Evolutionary conservation across 1,140 invertebrate species (phyloP).

Genomic region (Caerostris extrusa): DNA sequence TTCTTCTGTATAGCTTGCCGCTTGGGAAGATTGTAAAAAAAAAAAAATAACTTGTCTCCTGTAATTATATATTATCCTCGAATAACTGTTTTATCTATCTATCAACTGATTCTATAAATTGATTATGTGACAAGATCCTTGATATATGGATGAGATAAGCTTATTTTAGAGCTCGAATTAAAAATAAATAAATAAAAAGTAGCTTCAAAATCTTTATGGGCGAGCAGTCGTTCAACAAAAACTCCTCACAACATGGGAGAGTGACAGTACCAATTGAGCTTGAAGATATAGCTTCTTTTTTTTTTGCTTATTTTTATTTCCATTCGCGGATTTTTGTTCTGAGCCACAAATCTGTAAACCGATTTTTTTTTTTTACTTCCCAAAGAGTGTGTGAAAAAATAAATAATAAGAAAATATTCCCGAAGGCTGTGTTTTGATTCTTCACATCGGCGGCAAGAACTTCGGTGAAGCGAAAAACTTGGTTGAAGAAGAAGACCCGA

Average conservation of each 20-base stretch:
- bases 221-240: not conserved
- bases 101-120: not conserved
- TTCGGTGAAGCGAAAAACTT: slow-evolving; percentile 22
- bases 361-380: not conserved
- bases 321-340: not conserved
- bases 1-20: not conserved
- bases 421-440: not conserved
- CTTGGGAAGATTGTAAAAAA: not conserved
- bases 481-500: not conserved
- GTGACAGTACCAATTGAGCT: slow-evolving; percentile 67
- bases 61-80: not conserved
- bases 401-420: not conserved
- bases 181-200: not conserved
- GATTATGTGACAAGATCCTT: slow-evolving; percentile 29
- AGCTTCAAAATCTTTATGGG: slow-evolving; percentile 7
- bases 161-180: not conserved
- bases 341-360: not conserved
- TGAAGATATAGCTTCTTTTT: slow-evolving; percentile 35
- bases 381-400: slow-evolving; percentile 40
- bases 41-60: not conserved
- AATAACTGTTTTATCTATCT: not conserved
- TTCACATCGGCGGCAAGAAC: not conserved
- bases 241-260: slow-evolving; percentile 16
- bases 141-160: not conserved
- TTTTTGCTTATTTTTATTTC: not conserved